Evolutionary conservation across 30 jellyfish, hydroid and myxozoan genomes (phyloP).

Genomic region (Aurelia coerulea): DNA sequence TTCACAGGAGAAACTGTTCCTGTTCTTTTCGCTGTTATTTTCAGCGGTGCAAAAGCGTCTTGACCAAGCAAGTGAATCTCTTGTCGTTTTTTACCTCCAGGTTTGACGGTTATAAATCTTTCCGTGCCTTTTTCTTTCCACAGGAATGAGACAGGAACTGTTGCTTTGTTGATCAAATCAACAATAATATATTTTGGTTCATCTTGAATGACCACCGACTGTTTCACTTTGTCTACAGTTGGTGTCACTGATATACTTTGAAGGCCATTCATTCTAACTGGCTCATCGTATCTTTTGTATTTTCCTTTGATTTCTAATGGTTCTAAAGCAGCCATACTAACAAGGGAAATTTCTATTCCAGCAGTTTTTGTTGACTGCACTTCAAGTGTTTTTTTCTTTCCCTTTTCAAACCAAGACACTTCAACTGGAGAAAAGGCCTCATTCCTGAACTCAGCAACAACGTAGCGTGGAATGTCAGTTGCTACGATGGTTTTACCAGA

Average conservation of each 20-base stretch:
- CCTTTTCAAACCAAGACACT: slow-evolving; percentile 49
- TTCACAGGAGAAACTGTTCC: background rate
- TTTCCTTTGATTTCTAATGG: slow-evolving; percentile 19
- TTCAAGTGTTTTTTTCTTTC: background rate
- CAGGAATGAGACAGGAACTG: background rate
- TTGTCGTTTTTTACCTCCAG: background rate
- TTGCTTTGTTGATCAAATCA: background rate
- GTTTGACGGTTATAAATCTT: background rate
- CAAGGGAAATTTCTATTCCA: background rate
- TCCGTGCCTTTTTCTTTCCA: background rate
- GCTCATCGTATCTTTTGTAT: slow-evolving; percentile 1
- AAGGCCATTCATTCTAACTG: slow-evolving; percentile 17
- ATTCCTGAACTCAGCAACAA: slow-evolving; percentile 41
- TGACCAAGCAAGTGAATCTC: background rate
- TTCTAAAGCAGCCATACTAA: slow-evolving; percentile 17
- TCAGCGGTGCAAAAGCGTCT: background rate
- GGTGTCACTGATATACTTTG: slow-evolving; percentile 13
- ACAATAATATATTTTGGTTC: background rate
- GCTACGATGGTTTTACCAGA: background rate
- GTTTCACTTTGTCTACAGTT: background rate
- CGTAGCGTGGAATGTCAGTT: slow-evolving; percentile 35
- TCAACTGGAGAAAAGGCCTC: slow-evolving; percentile 38
- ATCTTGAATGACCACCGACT: background rate
- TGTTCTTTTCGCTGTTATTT: background rate
- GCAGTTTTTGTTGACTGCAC: slow-evolving; percentile 4